phyloP scores from a whole-genome alignment of 2,113 vertebrate genomes.

The Zapus hudsonius region DNA sequence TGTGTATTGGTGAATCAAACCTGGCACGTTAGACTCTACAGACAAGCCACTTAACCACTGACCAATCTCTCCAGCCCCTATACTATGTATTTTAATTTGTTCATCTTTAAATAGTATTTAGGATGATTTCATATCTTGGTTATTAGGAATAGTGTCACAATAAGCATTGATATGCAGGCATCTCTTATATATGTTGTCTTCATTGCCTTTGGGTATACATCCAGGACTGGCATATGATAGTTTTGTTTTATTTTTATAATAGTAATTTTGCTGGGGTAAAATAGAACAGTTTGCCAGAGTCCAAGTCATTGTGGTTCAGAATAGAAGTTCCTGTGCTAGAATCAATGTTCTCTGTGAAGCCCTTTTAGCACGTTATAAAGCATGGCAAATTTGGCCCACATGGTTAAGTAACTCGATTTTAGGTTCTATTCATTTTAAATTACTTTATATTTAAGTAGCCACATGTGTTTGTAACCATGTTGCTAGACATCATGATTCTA shows the following conservation, averaged over 20 bases:
- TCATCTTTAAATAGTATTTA: no score
- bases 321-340: background rate
- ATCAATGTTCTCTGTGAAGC: background rate
- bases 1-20: no score
- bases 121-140: background rate
- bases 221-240: background rate
- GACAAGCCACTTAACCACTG: no score
- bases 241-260: background rate
- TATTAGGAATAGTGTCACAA: background rate
- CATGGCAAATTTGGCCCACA: background rate
- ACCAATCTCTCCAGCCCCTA: no score
- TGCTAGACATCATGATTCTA: background rate
- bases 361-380: background rate
- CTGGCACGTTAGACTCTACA: no score
- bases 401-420: background rate
- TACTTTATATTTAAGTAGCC: background rate
- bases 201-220: no score
- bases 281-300: no score
- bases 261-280: background rate
- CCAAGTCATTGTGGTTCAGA: no score
- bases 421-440: slow-evolving; percentile 11
- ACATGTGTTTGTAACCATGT: background rate
- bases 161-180: background rate
- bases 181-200: background rate
- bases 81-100: no score